Conservation (phyloP, 1,140 invertebrate genomes). For the Diabrotica undecimpunctata region DNA sequence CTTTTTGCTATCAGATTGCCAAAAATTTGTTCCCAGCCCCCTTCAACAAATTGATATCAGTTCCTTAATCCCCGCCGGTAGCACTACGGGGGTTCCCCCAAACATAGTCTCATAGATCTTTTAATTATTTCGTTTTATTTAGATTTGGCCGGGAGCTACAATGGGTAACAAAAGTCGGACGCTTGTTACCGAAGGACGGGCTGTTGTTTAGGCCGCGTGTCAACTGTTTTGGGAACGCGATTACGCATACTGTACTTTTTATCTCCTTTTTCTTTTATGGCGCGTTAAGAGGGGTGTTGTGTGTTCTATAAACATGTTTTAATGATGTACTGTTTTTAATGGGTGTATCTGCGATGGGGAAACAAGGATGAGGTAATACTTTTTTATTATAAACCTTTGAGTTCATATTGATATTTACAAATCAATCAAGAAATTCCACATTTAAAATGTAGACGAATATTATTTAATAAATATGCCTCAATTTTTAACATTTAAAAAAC, state of each 20-base stretch:
- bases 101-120: constrained; percentile 4
- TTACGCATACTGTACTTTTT: constrained; percentile 17
- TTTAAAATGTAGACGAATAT: too few species aligned
- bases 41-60: constrained; percentile 14
- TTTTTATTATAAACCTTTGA: too few species aligned
- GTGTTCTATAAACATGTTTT: constrained; percentile 16
- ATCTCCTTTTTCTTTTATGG: constrained; percentile 17
- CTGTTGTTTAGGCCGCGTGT: constrained; percentile 17
- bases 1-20: neutral
- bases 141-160: constrained; percentile 16
- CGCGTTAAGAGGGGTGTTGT: constrained; percentile 13
- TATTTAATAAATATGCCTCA: too few species aligned
- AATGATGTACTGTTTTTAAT: constrained; percentile 13
- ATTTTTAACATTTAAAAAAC: too few species aligned
- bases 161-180: constrained; percentile 15
- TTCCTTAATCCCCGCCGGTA: constrained; percentile 5
- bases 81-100: constrained; percentile 16
- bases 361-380: too few species aligned
- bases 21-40: neutral
- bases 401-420: too few species aligned
- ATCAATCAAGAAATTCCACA: too few species aligned
- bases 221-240: constrained; percentile 21
- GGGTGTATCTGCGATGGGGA: too few species aligned
- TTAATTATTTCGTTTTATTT: constrained; percentile 21
- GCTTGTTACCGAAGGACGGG: neutral